These are phyloP conservation scores for Drosophila kurseongensis DNA, from an alignment of 1,140 invertebrate species.

Conservation along the genomic window DNA sequence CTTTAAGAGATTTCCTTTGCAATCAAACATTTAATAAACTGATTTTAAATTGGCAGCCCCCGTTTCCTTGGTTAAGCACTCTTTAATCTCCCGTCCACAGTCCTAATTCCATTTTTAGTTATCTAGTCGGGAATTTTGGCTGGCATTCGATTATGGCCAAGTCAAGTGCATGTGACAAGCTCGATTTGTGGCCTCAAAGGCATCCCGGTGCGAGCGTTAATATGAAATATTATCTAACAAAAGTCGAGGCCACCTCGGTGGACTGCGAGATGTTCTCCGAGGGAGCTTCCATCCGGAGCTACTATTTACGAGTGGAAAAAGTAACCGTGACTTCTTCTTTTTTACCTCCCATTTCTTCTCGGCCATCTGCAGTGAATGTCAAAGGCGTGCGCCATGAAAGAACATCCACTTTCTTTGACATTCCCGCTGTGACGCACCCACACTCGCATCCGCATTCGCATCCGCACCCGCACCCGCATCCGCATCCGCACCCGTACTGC, in stretches of 20 bases:
- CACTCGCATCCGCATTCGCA: slow-evolving; percentile 73
- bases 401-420: slow-evolving; percentile 84
- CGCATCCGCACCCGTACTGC: slow-evolving; percentile 72
- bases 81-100: neutral
- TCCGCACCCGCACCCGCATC: slow-evolving; percentile 67
- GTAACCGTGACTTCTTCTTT: slow-evolving; percentile 46
- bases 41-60: neutral
- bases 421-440: slow-evolving; percentile 84
- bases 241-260: slow-evolving; percentile 27
- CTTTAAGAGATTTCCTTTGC: no score
- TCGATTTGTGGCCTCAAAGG: slow-evolving; percentile 72
- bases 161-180: slow-evolving; percentile 71
- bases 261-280: neutral
- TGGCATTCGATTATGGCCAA: slow-evolving; percentile 46
- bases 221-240: slow-evolving; percentile 81
- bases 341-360: slow-evolving; percentile 15
- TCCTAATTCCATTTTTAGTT: neutral
- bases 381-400: slow-evolving; percentile 84
- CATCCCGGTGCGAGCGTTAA: slow-evolving; percentile 71
- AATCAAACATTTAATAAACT: no score
- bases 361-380: slow-evolving; percentile 71
- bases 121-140: slow-evolving; percentile 22
- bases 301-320: slow-evolving; percentile 22
- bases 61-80: neutral
- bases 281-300: slow-evolving; percentile 6